Percentiles rank a stretch among this genome's conserved stretches.
phyloP scores from a whole-genome alignment of 2,888 invertebrate genomes.

The Philhelius pedissequus region DNA sequence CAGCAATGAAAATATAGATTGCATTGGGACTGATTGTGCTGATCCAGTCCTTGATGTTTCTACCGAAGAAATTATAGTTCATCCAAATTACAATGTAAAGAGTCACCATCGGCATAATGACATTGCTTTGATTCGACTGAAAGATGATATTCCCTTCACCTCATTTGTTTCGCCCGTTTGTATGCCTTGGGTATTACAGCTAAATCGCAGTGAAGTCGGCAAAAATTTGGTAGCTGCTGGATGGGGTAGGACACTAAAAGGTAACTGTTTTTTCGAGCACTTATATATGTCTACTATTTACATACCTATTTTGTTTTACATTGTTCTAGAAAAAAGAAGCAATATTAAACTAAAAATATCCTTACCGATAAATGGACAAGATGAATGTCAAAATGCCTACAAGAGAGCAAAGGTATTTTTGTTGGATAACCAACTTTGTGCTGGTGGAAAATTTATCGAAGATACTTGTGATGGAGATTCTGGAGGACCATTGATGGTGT shows the following conservation, averaged over 20 bases:
- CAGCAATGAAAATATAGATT: constrained; percentile 59
- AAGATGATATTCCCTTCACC: constrained; percentile 79
- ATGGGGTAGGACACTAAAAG: constrained; percentile 81
- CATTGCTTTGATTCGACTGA: constrained; percentile 84
- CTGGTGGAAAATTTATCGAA: constrained; percentile 75
- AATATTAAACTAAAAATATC: constrained; percentile 73
- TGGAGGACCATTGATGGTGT: constrained; percentile 81
- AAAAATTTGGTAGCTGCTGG: constrained; percentile 80
- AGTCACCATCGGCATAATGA: constrained; percentile 83
- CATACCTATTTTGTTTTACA: background rate
- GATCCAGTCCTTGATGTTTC: constrained; percentile 81
- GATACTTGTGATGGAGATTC: constrained; percentile 82
- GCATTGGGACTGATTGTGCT: constrained; percentile 81
- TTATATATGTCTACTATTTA: background rate
- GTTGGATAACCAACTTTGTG: constrained; percentile 61
- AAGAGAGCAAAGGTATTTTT: constrained; percentile 5
- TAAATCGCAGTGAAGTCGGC: constrained; percentile 73
- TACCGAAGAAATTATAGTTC: constrained; percentile 82
- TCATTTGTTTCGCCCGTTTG: constrained; percentile 81
- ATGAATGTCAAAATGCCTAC: constrained; percentile 76
- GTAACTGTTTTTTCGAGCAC: constrained; percentile 40
- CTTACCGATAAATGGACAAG: constrained; percentile 78
- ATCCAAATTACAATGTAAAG: constrained; percentile 81
- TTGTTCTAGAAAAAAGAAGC: constrained; percentile 22
- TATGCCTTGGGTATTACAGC: constrained; percentile 76